Base-by-base conservation (phyloP, 2,113 vertebrate genomes). In the Percina caprodes region DNA sequence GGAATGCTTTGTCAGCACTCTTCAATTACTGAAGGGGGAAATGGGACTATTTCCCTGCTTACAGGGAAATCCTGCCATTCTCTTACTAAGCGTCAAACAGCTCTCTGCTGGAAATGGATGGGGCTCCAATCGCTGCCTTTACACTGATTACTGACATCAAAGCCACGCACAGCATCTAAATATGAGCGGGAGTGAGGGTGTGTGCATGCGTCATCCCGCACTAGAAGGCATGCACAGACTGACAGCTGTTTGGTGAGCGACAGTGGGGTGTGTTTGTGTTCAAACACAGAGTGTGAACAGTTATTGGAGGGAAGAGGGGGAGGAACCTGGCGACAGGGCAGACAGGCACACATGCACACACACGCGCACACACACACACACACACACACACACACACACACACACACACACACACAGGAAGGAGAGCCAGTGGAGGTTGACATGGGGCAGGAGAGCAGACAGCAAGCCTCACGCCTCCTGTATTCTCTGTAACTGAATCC, bases 51-150 rank as follows among this genome's bases (percentile, higher is more conserved):
- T 92, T 93, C 92, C 91, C 86, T 70, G 82, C 90, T 90, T 69
- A 65, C 85, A 82, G 90, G 93, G 89, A 94, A 93, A 94, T 93
- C 92, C 93, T 93, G 92, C 90, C 85, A 93, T 94, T 93, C 92
- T 93, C 86, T 84, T 7, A 45, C 81, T 84, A 62, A 90, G 83
- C 61, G 39, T 88, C 89, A 84, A 84, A 81, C 86, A 80, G 86
- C 69, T 79, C 77, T 59, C 26, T 10, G 49, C 68, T 73, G 59
- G 79, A 89, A 92, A 82, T 83, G 77, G 75, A 86, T 15, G 68
- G 46, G 62, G 54, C 54, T 80, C 55, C 15, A 39, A 42, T 77
- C 42, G 5, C 65, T 8, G 68, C 79, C 71, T 73, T 73, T 55
- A 55, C 81, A 30, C 69, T 42, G 80, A 90, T 89, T 90, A 82